phyloP scores from a whole-genome alignment of 2,888 invertebrate genomes.

The Trichopoda pennipes region DNA sequence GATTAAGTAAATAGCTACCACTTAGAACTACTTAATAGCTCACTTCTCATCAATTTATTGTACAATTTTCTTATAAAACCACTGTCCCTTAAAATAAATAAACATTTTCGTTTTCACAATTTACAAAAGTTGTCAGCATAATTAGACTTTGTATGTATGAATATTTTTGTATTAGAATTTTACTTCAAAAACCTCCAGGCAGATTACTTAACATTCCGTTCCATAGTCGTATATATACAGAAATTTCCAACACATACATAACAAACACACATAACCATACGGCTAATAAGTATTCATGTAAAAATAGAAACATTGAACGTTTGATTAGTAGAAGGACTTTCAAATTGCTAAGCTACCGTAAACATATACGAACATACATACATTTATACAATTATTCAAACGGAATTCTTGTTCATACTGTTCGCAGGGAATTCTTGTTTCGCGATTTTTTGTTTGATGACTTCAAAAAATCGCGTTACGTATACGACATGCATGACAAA shows the following conservation, averaged over 20 bases:
- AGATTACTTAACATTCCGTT: conserved; percentile 64
- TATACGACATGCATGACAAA: conserved; percentile 59
- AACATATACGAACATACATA: not conserved
- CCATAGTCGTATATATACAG: not conserved
- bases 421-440: conserved; percentile 68
- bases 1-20: no score
- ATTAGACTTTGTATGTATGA: conserved; percentile 57
- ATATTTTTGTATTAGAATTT: conserved; percentile 28
- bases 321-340: conserved; percentile 65
- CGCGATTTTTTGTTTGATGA: conserved; percentile 66
- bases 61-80: not conserved
- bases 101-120: conserved; percentile 45
- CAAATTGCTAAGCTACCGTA: conserved; percentile 48
- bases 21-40: no score
- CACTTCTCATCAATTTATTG: not conserved
- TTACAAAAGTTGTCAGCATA: conserved; percentile 65
- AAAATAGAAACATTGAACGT: conserved; percentile 19
- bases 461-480: conserved; percentile 64
- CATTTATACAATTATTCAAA: conserved; percentile 1
- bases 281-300: conserved; percentile 26
- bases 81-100: conserved; percentile 7
- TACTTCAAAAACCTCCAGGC: conserved; percentile 58
- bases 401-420: conserved; percentile 56
- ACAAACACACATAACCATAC: not conserved
- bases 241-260: conserved; percentile 5